Evolutionary conservation across 92 coral and sea anemone genomes (phyloP), one percentile per base, ranked within the genome.

Genomic region (Phenganax marumi): DNA sequence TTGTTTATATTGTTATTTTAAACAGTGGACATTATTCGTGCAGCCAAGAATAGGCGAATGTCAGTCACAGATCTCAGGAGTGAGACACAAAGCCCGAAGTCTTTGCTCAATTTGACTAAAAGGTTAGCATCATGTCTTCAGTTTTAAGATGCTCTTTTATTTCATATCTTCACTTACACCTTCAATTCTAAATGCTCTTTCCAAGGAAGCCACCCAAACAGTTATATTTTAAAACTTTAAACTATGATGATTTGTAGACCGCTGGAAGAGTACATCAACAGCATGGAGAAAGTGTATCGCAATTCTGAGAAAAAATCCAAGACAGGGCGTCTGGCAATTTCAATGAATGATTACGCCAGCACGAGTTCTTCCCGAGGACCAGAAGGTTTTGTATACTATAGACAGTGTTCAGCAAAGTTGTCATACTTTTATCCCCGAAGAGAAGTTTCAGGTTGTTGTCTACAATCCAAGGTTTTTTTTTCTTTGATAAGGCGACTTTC

Each of bases 301-400:
- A 9, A 46, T 14, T 25, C 63, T 22, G 64, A 52, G 13, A 74
- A 74, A 17, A 52, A 74, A 7, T 23, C 79, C 6, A 74, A 50
- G 62, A 74, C 52, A 52, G 79, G 62, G 13, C 53, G 18, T 13
- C 47, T 74, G 24, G 8, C 79, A n/a, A 52, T 74, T 51, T 46
- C 19, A 10, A 74, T 52, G 79, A 52, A 74, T 74, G 77, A 72
- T 52, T 46, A 54, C 48, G 79, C 53, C 48, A 56, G 62, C 48
- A 74, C 51, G 25, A 56, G 43, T 52, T 18, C 6, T 19, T 4
- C 79, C 8, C 18, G 43, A 25, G 21, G 60, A 19, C 10, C 61
- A 54, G 17, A 47, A 74, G 26, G 79, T 61, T 74, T 9, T 8
- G 79, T 49, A 19, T 0, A 22, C n/a, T n/a, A n/a, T n/a, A n/a